Base-by-base conservation (phyloP, 2,113 vertebrate species). In the Grammomys dolichurus region DNA sequence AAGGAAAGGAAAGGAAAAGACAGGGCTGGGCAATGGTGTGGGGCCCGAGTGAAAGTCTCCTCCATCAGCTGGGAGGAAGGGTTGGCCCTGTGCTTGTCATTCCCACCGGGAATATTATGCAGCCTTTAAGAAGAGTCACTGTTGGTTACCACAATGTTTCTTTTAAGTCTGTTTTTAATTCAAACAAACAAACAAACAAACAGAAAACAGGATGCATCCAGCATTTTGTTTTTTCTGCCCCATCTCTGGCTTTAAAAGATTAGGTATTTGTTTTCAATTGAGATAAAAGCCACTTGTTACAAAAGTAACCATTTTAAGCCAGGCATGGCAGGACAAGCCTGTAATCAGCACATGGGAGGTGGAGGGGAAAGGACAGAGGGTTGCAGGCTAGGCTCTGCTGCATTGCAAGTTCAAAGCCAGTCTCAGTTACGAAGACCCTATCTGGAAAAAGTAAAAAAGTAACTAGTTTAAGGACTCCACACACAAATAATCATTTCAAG, bases 151-250 rank as follows among this genome's bases (percentile, higher is more conserved):
- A 31, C 40, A 14, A 81, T 43, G 48, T 67, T 85, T 84, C 19
- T 63, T 89, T 93, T 78, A 36, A 51, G 43, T 54, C 51, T 22
- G 16, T 86, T 85, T 95, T 93, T 94, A 77, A 91, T 73, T 72
- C 12, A 91, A 91, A 90, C 81, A 88, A 7, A 54, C 60, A 82
- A 58, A 65, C 24, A 94, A 91, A n/a, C 40, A 43, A 78, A 51
- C 12, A 91, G 46, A 48, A 48, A 91, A 76, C 67, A 20, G 4
- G n/a, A 9, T 19, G 4, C 31, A 26, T 10, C 0, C 24, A 28
- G 22, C 7, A n/a, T 48, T 82, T 33, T 46, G 16, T 9, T 33
- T 94, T 69, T 48, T 36, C 17, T 36, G 43, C 22, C 63, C 48
- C 48, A 16, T 70, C 48, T 72, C 91, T 77, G 84, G 75, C 84